Percentiles rank a stretch among this genome's conserved stretches.
Conservation (phyloP, 2,888 invertebrate species). For the Nemoura dubitans region DNA sequence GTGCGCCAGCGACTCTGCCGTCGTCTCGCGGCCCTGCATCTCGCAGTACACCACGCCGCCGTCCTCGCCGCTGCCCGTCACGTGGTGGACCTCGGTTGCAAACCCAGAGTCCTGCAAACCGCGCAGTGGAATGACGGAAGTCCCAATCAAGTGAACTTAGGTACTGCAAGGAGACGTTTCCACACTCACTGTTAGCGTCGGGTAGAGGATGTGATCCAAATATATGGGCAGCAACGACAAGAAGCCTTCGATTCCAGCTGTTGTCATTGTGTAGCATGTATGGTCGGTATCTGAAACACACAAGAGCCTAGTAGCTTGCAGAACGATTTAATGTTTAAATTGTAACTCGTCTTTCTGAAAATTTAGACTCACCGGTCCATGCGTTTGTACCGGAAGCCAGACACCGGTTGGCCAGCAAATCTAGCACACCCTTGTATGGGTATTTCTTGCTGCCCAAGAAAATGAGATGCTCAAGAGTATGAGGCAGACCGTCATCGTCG, state of each 20-base stretch:
- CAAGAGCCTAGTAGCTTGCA: neutral
- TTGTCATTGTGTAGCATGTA: constrained; percentile 89
- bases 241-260: constrained; percentile 88
- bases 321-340: neutral
- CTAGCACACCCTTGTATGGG: constrained; percentile 89
- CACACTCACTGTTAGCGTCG: constrained; percentile 73
- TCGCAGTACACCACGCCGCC: constrained; percentile 96
- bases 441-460: constrained; percentile 91
- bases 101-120: constrained; percentile 77
- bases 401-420: constrained; percentile 88
- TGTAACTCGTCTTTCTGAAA: too few relatives aligned
- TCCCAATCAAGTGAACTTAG: too few relatives aligned
- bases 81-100: constrained; percentile 90
- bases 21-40: constrained; percentile 88
- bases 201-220: constrained; percentile 87
- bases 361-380: constrained; percentile 74
- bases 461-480: constrained; percentile 90
- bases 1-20: constrained; percentile 76
- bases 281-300: constrained; percentile 72
- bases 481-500: constrained; percentile 92
- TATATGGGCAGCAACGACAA: constrained; percentile 89
- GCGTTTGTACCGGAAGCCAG: constrained; percentile 93
- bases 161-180: too few relatives aligned
- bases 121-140: neutral
- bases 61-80: constrained; percentile 87